These are phyloP conservation scores for Pandemis heparana DNA, from an alignment of 2,888 invertebrate genomes.

Conservation along the genomic window DNA sequence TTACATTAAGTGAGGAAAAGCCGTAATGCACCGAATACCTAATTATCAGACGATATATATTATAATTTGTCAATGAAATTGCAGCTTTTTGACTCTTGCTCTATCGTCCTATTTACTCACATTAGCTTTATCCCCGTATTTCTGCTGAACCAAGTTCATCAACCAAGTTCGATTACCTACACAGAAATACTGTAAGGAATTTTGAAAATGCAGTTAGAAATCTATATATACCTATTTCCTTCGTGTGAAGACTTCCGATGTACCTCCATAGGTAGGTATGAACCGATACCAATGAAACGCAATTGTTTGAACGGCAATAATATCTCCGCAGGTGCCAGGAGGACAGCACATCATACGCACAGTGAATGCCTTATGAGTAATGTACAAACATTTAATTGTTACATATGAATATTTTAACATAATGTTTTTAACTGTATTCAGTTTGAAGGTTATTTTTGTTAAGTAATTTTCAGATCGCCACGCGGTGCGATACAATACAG, in stretches of 20 bases:
- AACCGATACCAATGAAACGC: not conserved
- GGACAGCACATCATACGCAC: constrained; percentile 22
- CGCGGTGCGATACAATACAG: not conserved
- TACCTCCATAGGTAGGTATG: no score
- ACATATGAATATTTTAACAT: constrained; percentile 30
- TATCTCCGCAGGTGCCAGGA: constrained; percentile 22
- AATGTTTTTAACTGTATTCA: constrained; percentile 13
- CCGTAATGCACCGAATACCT: no score
- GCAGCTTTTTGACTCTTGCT: no score
- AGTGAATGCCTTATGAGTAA: constrained; percentile 26
- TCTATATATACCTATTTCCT: not conserved
- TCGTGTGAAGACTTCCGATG: not conserved
- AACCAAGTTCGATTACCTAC: not conserved
- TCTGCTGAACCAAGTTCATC: no score
- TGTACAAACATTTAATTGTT: constrained; percentile 35
- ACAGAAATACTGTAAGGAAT: no score
- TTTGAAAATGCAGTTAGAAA: not conserved
- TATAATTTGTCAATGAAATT: no score
- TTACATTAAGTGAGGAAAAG: not conserved
- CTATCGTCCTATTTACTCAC: no score
- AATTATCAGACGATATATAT: no score
- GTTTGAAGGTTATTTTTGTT: constrained; percentile 17
- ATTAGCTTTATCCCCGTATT: no score
- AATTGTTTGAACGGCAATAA: constrained; percentile 10
- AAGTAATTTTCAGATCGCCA: constrained; percentile 10